Evolutionary conservation across 2,888 invertebrate species (phyloP).

Genomic region (Scaptomyza flava): DNA sequence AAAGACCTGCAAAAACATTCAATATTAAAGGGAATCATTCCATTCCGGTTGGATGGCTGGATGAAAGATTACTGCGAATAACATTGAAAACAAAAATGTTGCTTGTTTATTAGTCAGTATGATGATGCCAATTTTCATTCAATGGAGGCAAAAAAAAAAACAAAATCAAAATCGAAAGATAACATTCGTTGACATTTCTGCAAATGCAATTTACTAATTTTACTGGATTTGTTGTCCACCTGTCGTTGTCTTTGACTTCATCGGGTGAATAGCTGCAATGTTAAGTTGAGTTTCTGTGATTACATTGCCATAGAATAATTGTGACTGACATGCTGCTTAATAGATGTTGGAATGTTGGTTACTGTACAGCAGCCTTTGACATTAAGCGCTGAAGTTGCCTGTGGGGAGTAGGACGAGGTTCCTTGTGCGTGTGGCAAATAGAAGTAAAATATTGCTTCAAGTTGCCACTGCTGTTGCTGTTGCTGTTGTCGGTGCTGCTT

Average conservation of each 20-base stretch:
- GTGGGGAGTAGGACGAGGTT: not conserved
- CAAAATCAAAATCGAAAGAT: not conserved
- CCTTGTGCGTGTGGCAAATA: constrained; percentile 17
- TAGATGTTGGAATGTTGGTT: not conserved
- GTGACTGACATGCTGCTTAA: not conserved
- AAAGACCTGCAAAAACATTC: too few species aligned
- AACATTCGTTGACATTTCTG: not conserved
- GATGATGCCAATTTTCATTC: not conserved
- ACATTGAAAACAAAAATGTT: not conserved
- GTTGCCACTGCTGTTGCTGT: constrained; percentile 24
- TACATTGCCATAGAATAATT: not conserved
- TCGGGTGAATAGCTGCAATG: not conserved
- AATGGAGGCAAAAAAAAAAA: not conserved
- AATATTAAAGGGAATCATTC: too few species aligned
- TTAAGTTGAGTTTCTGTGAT: not conserved
- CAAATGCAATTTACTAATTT: not conserved
- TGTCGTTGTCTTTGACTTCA: not conserved
- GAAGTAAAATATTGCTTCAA: constrained; percentile 64
- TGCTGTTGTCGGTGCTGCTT: constrained; percentile 11
- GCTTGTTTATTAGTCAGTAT: too few species aligned
- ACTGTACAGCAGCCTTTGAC: not conserved
- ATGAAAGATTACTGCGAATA: not conserved
- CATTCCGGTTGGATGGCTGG: not conserved
- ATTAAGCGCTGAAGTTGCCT: not conserved
- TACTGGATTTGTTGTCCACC: not conserved